Evolutionary conservation across 1,140 invertebrate species (phyloP).

Genomic region (Pseudomyrmex dendroicus): DNA sequence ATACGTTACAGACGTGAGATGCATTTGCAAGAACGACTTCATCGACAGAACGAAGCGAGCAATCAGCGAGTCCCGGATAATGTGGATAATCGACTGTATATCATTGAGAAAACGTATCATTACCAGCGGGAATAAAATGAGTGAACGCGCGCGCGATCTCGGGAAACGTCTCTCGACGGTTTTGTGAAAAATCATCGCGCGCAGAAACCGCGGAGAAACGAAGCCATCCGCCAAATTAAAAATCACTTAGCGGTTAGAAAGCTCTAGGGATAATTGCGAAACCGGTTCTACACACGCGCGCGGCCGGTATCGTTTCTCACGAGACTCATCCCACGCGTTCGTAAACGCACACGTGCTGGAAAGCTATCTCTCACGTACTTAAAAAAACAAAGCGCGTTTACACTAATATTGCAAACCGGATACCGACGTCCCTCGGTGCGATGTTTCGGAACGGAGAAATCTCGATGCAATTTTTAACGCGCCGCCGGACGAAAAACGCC

Average conservation of each 20-base stretch:
- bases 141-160: conserved; percentile 17
- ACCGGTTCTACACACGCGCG: conserved; percentile 43
- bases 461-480: conserved; percentile 23
- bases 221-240: conserved; percentile 54
- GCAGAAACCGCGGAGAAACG: conserved; percentile 30
- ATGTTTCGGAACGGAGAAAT: not conserved
- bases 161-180: conserved; percentile 4
- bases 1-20: not conserved
- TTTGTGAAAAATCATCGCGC: conserved; percentile 28
- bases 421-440: not conserved
- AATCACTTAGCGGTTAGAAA: conserved; percentile 62
- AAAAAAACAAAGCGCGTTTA: conserved; percentile 65
- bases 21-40: conserved; percentile 39
- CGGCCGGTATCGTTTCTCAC: conserved; percentile 52
- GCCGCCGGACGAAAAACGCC: too few species aligned
- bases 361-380: conserved; percentile 11
- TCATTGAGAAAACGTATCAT: conserved; percentile 49
- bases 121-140: conserved; percentile 28
- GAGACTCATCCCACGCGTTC: conserved; percentile 54
- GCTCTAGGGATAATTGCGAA: conserved; percentile 59
- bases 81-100: conserved; percentile 45
- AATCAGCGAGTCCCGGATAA: conserved; percentile 36
- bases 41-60: conserved; percentile 15
- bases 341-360: not conserved
- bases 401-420: conserved; percentile 39